Base-by-base conservation (phyloP, 1,140 invertebrate genomes). In the Acromyrmex charruanus region DNA sequence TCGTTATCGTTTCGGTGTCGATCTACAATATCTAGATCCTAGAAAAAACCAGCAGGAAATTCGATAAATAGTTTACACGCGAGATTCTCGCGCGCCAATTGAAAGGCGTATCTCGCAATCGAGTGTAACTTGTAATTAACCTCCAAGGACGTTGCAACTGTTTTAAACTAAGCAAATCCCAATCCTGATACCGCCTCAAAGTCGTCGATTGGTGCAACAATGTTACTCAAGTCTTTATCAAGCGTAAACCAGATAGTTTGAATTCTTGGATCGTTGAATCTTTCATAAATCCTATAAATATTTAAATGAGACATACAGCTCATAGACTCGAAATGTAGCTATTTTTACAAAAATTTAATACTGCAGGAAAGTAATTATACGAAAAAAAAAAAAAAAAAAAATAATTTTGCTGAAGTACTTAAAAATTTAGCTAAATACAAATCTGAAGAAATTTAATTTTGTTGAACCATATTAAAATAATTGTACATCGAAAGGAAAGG, bases 161-260 rank as follows among this genome's bases (percentile, higher is more conserved):
- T 89, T 87, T 77, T 80, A 65, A 79, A 68, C 65, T 81, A 89
- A 89, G 88, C 80, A 88, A 90, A 85, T 72, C 74, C 25, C 28
- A 58, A 84, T 84, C 69, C 80, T 16, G 80, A 74, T 39, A 75
- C 25, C 69, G 49, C 21, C 21, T 77, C 55, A 21, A 69, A 69
- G 25, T 18, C 4, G 53, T 3, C 14, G 35, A 49, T 74, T 21
- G n/a, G 59, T 28, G 63, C 53, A 18, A 21, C 63, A 31, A 72
- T n/a, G 65, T 71, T 71, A 25, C 51, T 16, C 69, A 6, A 44
- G 25, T 21, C 14, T n/a, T 12, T 28, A 21, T 74, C 55, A 3
- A 35, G 49, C 18, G 39, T 16, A 21, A 58, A 25, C 0, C 25
- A 18, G 31, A 69, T 25, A 9, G 28, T 68, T 58, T n/a, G 9